Conservation (phyloP, 2,797 vertebrate species). For the Rhodeus uyekii region DNA sequence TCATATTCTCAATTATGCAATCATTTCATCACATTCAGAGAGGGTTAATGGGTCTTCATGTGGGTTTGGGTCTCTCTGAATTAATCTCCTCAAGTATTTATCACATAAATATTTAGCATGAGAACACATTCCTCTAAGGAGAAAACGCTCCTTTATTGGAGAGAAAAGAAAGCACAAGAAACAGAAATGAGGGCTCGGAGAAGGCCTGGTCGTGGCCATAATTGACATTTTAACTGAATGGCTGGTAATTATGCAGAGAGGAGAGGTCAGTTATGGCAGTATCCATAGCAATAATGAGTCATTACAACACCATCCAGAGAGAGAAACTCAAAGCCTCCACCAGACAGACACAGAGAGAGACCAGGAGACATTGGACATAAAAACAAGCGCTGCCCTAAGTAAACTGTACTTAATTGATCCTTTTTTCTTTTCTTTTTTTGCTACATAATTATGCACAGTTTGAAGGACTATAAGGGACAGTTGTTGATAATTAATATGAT, state of each 20-base stretch:
- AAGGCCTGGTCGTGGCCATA: slow-evolving; percentile 7
- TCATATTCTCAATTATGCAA: slow-evolving; percentile 48
- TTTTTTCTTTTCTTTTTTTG: not conserved
- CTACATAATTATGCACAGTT: not conserved
- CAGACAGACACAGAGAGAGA: slow-evolving; percentile 11
- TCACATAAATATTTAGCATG: slow-evolving; percentile 48
- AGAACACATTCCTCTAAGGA: slow-evolving; percentile 24
- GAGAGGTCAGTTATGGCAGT: slow-evolving; percentile 48
- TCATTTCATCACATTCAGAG: slow-evolving; percentile 43
- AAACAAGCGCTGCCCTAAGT: not conserved
- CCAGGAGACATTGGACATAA: not conserved
- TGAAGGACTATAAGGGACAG: not conserved
- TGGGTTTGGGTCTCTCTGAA: slow-evolving; percentile 25
- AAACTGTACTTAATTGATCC: not conserved
- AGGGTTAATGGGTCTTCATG: slow-evolving; percentile 41
- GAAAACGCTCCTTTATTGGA: slow-evolving; percentile 24
- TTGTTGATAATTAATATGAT: not conserved
- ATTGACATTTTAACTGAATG: slow-evolving; percentile 60
- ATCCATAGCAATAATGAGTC: slow-evolving; percentile 47
- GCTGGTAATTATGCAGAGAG: slow-evolving; percentile 48
- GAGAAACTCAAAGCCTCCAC: not conserved
- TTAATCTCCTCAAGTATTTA: slow-evolving; percentile 42
- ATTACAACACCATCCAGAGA: slow-evolving; percentile 7
- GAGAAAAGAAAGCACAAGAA: slow-evolving; percentile 44
- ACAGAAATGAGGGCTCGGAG: slow-evolving; percentile 41